Conservation (phyloP, 1,140 invertebrate species). For the Polypedilum pembai region DNA sequence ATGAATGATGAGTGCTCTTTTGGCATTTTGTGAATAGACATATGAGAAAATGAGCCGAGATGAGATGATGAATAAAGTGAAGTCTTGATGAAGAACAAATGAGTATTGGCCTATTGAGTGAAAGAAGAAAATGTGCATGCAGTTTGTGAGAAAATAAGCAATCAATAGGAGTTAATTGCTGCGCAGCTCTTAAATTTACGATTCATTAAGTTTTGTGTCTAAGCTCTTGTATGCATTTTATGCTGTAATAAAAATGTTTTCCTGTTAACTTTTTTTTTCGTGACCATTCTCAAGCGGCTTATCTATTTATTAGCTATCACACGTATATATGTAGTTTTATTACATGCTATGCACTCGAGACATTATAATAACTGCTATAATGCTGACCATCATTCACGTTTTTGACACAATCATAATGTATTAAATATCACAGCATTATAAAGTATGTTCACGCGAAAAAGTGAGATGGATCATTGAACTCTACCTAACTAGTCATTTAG, state of each 20-base stretch:
- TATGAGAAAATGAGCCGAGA: not conserved
- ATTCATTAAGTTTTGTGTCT: not conserved
- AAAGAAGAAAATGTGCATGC: not conserved
- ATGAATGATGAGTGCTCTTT: not conserved
- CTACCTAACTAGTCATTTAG: not conserved
- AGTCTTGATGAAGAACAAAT: too few species aligned
- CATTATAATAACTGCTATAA: not conserved
- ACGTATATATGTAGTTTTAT: too few species aligned
- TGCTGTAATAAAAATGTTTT: conserved; percentile 13
- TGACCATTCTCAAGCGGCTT: not conserved
- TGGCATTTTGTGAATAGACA: not conserved
- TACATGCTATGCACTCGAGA: too few species aligned
- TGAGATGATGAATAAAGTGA: not conserved
- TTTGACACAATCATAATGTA: conserved; percentile 15
- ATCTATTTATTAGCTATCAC: not conserved
- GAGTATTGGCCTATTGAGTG: not conserved
- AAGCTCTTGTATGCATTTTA: not conserved
- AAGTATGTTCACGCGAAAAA: not conserved
- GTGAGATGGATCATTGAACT: conserved; percentile 4
- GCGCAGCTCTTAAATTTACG: not conserved
- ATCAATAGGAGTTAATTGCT: conserved; percentile 18
- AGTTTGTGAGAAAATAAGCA: conserved; percentile 12
- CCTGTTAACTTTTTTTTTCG: conserved; percentile 3
- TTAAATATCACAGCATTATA: not conserved
- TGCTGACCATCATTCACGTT: conserved; percentile 2